Conservation (phyloP, 2,888 invertebrate species). For the Danaus chrysippus region DNA sequence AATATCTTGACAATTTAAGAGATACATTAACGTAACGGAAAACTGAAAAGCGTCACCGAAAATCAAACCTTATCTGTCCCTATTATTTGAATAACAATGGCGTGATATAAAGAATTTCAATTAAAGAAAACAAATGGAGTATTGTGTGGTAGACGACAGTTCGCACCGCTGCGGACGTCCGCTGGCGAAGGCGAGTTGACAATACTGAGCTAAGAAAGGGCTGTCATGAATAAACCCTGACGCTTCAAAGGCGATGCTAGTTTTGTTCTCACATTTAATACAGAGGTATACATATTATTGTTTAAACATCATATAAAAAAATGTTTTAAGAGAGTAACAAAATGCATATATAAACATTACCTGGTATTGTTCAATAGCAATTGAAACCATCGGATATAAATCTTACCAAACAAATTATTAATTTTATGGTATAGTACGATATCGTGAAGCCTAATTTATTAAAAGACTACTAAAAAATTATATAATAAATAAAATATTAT, state of each 20-base stretch:
- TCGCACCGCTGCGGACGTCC: constrained; percentile 39
- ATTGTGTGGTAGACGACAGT: constrained; percentile 56
- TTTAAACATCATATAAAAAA: too few species aligned
- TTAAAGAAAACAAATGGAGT: constrained; percentile 66
- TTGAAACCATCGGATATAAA: too few species aligned
- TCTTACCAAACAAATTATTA: too few species aligned
- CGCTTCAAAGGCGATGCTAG: background rate
- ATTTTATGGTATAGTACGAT: too few species aligned
- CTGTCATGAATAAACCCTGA: background rate
- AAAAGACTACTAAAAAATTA: too few species aligned
- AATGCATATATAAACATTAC: too few species aligned
- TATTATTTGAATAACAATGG: constrained; percentile 53
- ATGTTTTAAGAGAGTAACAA: too few species aligned
- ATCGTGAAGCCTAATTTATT: too few species aligned
- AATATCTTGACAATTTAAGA: background rate
- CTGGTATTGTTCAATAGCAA: too few species aligned
- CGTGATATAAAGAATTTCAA: constrained; percentile 68
- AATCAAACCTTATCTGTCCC: constrained; percentile 33
- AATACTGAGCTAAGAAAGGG: constrained; percentile 16
- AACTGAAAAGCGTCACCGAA: background rate
- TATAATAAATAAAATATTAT: too few species aligned
- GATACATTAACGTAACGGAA: background rate
- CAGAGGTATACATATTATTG: background rate
- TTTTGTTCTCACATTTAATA: background rate
- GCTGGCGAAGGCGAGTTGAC: constrained; percentile 21